phyloP scores from a whole-genome alignment of 2,113 vertebrate species.

The Petrocephalus zakoni region DNA sequence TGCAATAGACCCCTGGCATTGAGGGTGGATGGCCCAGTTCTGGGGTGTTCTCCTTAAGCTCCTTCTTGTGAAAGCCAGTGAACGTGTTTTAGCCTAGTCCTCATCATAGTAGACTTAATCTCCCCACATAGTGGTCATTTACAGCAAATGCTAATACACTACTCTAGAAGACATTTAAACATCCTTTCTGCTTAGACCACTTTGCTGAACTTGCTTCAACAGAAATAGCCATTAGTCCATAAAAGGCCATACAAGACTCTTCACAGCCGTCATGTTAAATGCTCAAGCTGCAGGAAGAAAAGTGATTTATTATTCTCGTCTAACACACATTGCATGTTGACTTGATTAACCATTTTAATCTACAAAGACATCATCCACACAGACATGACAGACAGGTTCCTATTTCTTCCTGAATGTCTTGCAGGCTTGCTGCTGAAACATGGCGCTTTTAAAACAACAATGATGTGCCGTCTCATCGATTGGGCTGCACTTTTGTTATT shows the following conservation, averaged over 20 bases:
- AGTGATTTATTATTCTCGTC: not conserved
- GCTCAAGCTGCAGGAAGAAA: not conserved
- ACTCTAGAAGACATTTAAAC: not conserved
- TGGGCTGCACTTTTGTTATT: not conserved
- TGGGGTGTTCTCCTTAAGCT: not conserved
- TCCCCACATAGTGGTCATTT: not conserved
- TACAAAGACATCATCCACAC: not conserved
- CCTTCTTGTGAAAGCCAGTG: not conserved
- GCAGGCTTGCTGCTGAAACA: not conserved
- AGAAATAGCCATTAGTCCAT: not conserved
- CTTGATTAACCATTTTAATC: not conserved
- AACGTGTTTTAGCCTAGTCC: not conserved
- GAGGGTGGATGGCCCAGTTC: not conserved
- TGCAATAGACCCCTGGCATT: not conserved
- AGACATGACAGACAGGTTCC: not conserved
- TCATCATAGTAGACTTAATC: not conserved
- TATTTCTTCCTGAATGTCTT: not conserved
- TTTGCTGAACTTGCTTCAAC: not conserved
- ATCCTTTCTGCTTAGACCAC: not conserved
- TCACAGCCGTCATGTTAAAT: not conserved
- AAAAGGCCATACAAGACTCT: not conserved
- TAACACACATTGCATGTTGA: not conserved
- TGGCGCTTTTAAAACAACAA: not conserved
- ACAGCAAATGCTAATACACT: not conserved
- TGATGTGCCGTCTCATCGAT: not conserved